These are phyloP conservation scores for Sinocyclocheilus anophthalmus DNA, from an alignment of 2,113 vertebrate genomes.

Conservation along the genomic window DNA sequence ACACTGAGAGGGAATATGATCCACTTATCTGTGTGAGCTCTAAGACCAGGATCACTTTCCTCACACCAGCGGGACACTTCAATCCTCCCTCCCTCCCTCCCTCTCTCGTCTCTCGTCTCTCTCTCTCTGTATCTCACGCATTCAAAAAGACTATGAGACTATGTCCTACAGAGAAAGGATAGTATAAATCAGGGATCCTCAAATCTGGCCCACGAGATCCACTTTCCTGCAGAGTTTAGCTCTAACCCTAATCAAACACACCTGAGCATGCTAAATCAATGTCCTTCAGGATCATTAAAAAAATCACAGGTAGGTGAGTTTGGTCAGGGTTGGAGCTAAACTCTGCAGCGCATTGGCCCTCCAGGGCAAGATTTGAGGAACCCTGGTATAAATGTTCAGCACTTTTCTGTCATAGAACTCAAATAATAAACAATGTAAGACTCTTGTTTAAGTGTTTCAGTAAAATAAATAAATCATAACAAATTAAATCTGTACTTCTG, in stretches of 20 bases:
- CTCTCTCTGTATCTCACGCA: neutral
- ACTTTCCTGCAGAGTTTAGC: too few species aligned
- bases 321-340: too few species aligned
- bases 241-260: too few species aligned
- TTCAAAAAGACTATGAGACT: conserved; percentile 2
- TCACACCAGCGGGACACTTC: conserved; percentile 62
- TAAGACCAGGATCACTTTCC: conserved; percentile 67
- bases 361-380: too few species aligned
- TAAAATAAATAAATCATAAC: neutral
- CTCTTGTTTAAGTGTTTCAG: neutral
- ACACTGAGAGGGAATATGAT: conserved; percentile 70
- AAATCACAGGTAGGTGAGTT: too few species aligned
- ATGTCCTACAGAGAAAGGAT: neutral
- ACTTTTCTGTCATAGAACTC: neutral
- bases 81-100: conserved; percentile 51
- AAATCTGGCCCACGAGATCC: too few species aligned
- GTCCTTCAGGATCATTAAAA: too few species aligned
- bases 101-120: neutral
- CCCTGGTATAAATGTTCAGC: neutral
- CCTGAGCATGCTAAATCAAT: too few species aligned
- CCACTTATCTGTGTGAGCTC: conserved; percentile 65
- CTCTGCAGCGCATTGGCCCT: too few species aligned
- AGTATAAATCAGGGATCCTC: neutral
- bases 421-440: neutral
- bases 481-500: neutral